Base-by-base conservation (phyloP, 2,113 vertebrate genomes). In the Ailuropoda melanoleuca region DNA sequence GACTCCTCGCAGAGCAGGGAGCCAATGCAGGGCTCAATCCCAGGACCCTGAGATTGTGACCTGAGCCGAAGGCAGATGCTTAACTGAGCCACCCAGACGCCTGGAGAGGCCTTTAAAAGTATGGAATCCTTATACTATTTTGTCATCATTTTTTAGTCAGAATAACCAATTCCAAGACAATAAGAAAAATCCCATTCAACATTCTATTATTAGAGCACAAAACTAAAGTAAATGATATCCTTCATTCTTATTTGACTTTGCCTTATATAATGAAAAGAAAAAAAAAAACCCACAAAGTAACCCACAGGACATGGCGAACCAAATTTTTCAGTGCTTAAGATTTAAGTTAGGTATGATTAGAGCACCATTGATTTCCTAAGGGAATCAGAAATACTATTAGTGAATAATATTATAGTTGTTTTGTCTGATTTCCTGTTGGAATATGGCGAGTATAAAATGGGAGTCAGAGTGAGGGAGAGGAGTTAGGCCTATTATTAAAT, bases 131-230 rank as follows among this genome's bases (percentile, higher is more conserved):
- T 66, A 26, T 37, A 56, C 34, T 18, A 87, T 81, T 91, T 96
- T 77, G 31, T 82, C n/a, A 83, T 62, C 11, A 39, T 53, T 92
- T 94, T 81, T 85, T n/a, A 43, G 24, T 53, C 29, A 56, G 39
- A 86, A 74, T 66, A 94, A 84, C 62, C 48, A 85, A 83, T 83
- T 96, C 37, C 17, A 82, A 95, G n/a, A 77, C 14, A 93, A 37
- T 8, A 55, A 53, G 55, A 97, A 91, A 96, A 93, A 39, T 56
- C 19, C 8, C 26, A 55, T 75, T 86, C n/a, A 87, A 29, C 15
- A 70, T 75, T 88, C 39, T 81, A 18, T 85, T 66, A 78, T 84
- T 39, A 15, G 56, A 95, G 37, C 43, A 77, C 43, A 92, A 96
- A 94, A 80, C n/a, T 53, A 75, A 86, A 86, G 24, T 92, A 94